Percentiles rank a stretch among this genome's conserved stretches.
Evolutionary conservation across 2,113 vertebrate genomes (phyloP).

Genomic region (Muntiacus reevesi): DNA sequence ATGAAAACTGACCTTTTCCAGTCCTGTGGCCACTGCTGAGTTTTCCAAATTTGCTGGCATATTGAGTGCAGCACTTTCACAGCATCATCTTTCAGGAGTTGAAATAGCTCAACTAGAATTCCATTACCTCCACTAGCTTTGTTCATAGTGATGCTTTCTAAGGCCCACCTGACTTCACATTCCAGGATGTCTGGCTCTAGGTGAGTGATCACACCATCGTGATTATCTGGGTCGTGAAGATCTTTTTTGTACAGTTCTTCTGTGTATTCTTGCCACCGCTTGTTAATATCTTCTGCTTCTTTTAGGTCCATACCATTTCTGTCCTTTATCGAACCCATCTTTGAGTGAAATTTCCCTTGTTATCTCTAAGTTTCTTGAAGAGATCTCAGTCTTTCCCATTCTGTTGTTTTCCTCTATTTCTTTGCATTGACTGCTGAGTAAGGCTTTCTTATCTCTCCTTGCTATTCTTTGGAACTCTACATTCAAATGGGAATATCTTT

Average conservation of each 20-base stretch:
- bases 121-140: not conserved
- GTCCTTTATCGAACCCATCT: too few relatives aligned
- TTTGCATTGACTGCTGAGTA: accelerated
- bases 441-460: not conserved
- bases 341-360: too few relatives aligned
- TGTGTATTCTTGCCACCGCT: not conserved
- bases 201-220: not conserved
- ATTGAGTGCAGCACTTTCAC: not conserved
- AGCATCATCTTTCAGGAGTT: not conserved
- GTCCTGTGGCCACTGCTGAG: not conserved
- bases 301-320: too few relatives aligned
- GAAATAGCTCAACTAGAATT: not conserved
- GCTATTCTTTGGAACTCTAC: not conserved
- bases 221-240: not conserved
- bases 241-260: not conserved
- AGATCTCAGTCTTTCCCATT: not conserved
- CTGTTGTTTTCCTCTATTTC: not conserved
- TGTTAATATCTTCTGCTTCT: too few relatives aligned
- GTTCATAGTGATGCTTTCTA: not conserved
- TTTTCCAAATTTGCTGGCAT: not conserved
- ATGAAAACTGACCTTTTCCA: not conserved
- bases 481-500: not conserved
- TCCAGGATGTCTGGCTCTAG: not conserved
- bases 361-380: not conserved
- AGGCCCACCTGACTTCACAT: not conserved